Base-by-base conservation (phyloP, 2,797 vertebrate species). In the Ficedula albicollis region DNA sequence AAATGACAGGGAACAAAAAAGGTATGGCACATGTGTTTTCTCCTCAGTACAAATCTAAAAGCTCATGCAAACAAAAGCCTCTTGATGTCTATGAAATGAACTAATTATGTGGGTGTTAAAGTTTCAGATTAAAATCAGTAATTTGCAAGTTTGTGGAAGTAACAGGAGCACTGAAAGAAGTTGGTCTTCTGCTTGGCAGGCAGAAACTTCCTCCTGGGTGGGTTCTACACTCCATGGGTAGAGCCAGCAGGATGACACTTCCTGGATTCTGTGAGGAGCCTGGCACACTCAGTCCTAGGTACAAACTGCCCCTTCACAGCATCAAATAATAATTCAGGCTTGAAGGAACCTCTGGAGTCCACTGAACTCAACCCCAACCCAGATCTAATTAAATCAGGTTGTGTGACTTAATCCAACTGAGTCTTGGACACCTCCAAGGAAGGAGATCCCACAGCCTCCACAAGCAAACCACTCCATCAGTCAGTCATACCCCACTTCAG, bases 1-100 rank as follows among this genome's bases (percentile, higher is more conserved):
- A 90, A 77, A 36, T 0, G 0, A 43, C 6, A 60, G 15, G 22
- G 54, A 72, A 89, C 48, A 51, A 80, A 90, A 90, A 84, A 11
- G 0, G 0, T 30, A 44, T 4, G 10, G 26, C 7, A 60, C 23
- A 22, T 2, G 10, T n/a, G 52, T 49, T 76, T 74, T 80, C 64
- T 75, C 62, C 84, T 38, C 63, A 36, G 23, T 30, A 77, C 10
- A 78, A 49, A 68, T 26, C 39, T 59, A 39, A 41, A 64, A 56
- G 38, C 25, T 82, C 34, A 25, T 6, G 41, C 27, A 84, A 85
- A 86, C 54, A 88, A 91, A 92, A 96, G 49, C 46, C 36, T 74
- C 67, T 87, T 91, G 43, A 10, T 62, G 19, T 11, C 54, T 75
- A 58, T 34, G 27, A 93, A 90, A 87, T 29, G 22, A n/a, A 70